Percentiles rank a stretch among this genome's conserved stretches.
Conservation (phyloP, 2,797 vertebrate genomes). For the Gymnothorax reevesii region DNA sequence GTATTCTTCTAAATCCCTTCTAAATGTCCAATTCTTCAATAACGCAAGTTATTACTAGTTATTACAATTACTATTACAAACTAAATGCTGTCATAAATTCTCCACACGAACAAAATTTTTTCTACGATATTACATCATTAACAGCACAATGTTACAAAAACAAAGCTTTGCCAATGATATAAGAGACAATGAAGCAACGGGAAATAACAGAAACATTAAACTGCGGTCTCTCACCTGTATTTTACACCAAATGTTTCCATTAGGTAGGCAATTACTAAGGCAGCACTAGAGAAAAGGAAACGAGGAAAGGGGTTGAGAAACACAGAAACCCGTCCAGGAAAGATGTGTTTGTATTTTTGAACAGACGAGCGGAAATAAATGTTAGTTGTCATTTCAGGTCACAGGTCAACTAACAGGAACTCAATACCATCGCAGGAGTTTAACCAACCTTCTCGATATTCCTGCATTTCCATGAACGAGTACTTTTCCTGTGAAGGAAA, state of each 20-base stretch:
- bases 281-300: conserved; percentile 70
- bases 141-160: no score
- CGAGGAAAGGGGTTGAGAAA: conserved; percentile 54
- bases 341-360: not conserved
- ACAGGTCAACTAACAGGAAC: not conserved
- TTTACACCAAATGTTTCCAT: conserved; percentile 99
- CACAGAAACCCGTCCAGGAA: not conserved
- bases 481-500: conserved; percentile 83
- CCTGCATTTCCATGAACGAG: conserved; percentile 98
- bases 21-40: no score
- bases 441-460: conserved; percentile 92
- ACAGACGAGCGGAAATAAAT: not conserved
- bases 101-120: no score
- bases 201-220: not conserved
- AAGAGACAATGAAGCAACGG: not conserved
- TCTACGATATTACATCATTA: no score
- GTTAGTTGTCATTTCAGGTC: not conserved
- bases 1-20: no score
- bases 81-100: no score
- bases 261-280: conserved; percentile 96
- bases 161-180: not conserved
- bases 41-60: no score
- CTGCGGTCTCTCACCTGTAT: conserved; percentile 84
- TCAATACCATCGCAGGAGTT: not conserved
- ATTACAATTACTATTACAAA: no score